These are phyloP conservation scores for Copsychus sechellarum DNA, from an alignment of 2,113 vertebrate genomes.

Conservation along the genomic window DNA sequence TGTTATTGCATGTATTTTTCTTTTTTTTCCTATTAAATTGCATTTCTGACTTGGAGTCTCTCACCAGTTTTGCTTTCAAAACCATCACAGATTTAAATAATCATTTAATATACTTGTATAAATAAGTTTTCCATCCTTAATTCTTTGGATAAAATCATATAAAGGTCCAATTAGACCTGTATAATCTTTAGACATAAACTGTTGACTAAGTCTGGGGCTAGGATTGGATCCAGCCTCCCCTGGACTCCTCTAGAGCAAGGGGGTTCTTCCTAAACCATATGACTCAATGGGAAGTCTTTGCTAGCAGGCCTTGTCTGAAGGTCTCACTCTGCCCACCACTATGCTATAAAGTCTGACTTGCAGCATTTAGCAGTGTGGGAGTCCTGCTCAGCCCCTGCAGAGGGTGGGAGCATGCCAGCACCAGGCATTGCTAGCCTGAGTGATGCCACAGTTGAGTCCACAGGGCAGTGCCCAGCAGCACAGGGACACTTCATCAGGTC, in stretches of 20 bases:
- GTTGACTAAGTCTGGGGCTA: background rate
- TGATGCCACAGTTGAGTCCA: background rate
- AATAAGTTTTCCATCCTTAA: background rate
- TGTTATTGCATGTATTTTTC: too few relatives aligned
- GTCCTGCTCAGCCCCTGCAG: background rate
- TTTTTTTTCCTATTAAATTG: too few relatives aligned
- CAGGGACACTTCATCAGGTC: fast-evolving
- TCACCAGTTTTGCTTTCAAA: too few relatives aligned
- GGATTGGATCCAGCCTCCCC: background rate
- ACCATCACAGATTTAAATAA: background rate
- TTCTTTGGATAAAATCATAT: background rate
- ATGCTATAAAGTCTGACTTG: fast-evolving
- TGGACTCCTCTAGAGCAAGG: too few relatives aligned
- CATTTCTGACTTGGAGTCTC: too few relatives aligned
- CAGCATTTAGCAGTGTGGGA: background rate
- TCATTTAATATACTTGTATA: background rate
- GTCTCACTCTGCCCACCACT: fast-evolving
- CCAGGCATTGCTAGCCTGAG: background rate
- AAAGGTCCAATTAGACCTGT: background rate
- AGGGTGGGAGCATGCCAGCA: background rate
- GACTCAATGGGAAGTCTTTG: background rate
- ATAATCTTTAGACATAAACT: background rate
- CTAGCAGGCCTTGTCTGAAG: background rate
- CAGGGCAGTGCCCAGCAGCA: fast-evolving
- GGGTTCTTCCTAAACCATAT: background rate